Evolutionary conservation across 1,140 invertebrate genomes (phyloP).

Genomic region (Lordiphosa stackelbergi): DNA sequence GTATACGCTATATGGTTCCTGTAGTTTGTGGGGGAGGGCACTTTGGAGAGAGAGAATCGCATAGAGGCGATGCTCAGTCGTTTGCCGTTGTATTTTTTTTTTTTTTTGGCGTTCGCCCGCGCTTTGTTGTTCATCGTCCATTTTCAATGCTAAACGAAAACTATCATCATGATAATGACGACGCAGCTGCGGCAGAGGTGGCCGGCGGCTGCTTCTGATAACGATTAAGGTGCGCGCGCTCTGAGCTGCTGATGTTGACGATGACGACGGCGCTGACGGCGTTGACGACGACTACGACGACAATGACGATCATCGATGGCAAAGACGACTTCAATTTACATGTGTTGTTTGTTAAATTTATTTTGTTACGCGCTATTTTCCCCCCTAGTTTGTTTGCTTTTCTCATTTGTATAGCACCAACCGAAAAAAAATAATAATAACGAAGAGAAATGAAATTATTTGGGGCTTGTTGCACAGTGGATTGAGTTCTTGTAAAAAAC

Average conservation of each 20-base stretch:
- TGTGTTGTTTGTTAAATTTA: slow-evolving; percentile 40
- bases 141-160: slow-evolving; percentile 52
- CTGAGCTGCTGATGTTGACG: slow-evolving; percentile 6
- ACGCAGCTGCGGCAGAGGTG: background rate
- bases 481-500: background rate
- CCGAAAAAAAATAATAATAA: slow-evolving; percentile 3
- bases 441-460: background rate
- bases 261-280: slow-evolving; percentile 5
- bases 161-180: slow-evolving; percentile 44
- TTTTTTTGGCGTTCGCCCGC: slow-evolving; percentile 1
- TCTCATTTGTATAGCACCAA: slow-evolving; percentile 29
- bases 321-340: slow-evolving; percentile 45
- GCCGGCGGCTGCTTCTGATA: slow-evolving; percentile 14
- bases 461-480: slow-evolving; percentile 28
- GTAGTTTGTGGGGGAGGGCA: slow-evolving; percentile 4
- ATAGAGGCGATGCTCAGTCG: slow-evolving; percentile 19
- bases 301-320: slow-evolving; percentile 8
- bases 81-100: no score
- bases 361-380: slow-evolving; percentile 47
- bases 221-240: slow-evolving; percentile 34
- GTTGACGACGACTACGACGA: slow-evolving; percentile 30
- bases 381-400: slow-evolving; percentile 27
- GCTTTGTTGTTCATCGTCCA: slow-evolving; percentile 7
- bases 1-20: slow-evolving; percentile 30
- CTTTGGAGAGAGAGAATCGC: background rate